These are phyloP conservation scores for Cheirogaleus major DNA, from an alignment of 2,797 vertebrate species.

Conservation along the genomic window DNA sequence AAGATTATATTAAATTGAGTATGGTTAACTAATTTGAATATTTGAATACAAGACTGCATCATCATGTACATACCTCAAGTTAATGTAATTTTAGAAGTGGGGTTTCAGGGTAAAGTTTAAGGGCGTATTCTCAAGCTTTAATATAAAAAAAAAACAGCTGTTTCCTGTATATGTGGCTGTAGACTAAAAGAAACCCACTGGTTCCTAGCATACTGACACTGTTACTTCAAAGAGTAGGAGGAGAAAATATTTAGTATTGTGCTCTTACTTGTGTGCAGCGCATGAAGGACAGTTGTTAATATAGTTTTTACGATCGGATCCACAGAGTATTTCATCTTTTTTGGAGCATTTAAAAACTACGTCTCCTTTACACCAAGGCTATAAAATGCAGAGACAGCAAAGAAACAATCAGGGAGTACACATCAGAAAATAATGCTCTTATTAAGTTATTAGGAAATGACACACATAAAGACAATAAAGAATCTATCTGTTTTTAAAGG, in stretches of 20 bases:
- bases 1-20: not conserved
- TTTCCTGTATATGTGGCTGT: not conserved
- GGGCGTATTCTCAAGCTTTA: not conserved
- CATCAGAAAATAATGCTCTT: no score
- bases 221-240: not conserved
- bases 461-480: not conserved
- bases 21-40: not conserved
- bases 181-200: not conserved
- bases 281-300: not conserved
- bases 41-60: not conserved
- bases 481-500: not conserved
- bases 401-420: no score
- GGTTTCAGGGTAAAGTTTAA: not conserved
- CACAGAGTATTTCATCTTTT: no score
- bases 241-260: not conserved
- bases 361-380: no score
- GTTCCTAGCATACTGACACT: not conserved
- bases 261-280: not conserved
- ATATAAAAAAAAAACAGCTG: not conserved
- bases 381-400: no score
- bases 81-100: not conserved
- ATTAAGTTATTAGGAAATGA: no score
- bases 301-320: no score
- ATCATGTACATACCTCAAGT: not conserved
- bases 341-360: no score